Percentiles rank a stretch among this genome's conserved stretches.
Conservation (phyloP, 2,797 vertebrate species). For the Harpagifer antarcticus region DNA sequence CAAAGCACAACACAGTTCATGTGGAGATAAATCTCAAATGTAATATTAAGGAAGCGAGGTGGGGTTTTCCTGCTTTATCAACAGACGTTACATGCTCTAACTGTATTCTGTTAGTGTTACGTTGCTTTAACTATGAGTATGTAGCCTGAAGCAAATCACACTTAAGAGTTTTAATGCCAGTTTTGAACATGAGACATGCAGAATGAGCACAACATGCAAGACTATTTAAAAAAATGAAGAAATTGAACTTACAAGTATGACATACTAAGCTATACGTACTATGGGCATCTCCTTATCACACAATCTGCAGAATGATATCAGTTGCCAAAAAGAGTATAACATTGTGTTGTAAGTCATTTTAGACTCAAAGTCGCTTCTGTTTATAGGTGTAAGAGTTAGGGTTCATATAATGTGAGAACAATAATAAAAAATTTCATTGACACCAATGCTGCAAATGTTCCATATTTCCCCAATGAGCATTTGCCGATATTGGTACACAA, state of each 20-base stretch:
- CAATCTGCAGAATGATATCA: conserved; percentile 3
- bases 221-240: background rate
- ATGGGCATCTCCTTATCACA: background rate
- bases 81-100: background rate
- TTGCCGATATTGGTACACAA: too few relatives aligned
- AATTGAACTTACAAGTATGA: background rate
- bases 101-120: background rate
- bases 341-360: too few relatives aligned
- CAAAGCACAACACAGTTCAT: conserved; percentile 3
- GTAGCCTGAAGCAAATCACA: conserved; percentile 15
- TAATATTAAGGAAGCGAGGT: conserved; percentile 2
- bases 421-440: too few relatives aligned
- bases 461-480: background rate
- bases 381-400: background rate
- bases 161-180: background rate
- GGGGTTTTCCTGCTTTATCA: conserved; percentile 1
- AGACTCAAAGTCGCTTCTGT: background rate
- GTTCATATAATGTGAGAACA: background rate
- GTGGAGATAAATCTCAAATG: background rate
- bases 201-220: background rate
- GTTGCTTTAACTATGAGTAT: background rate
- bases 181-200: background rate
- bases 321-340: background rate
- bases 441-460: conserved; percentile 1
- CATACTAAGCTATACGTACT: background rate